A percentile compares a stretch with the other conserved stretches of the same genome.
Conservation (phyloP, 2,113 vertebrate species). For the Cyanoderma ruficeps region DNA sequence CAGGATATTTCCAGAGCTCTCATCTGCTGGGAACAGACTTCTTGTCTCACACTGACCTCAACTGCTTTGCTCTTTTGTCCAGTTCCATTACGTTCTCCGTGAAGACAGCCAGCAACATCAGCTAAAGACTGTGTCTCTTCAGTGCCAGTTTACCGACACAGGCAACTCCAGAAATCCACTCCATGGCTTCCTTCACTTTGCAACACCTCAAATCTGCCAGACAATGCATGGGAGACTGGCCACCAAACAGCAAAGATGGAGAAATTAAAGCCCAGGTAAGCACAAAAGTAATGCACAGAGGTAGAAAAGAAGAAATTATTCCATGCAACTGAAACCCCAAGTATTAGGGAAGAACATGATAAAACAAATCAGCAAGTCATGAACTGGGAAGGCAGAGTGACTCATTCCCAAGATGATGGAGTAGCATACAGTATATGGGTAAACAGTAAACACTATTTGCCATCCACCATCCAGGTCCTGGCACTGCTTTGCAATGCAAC, state of each 20-base stretch:
- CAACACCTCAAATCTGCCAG: not conserved
- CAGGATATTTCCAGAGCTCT: not conserved
- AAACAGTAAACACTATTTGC: not conserved
- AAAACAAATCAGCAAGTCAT: not conserved
- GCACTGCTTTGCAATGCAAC: not conserved
- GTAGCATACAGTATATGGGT: not conserved
- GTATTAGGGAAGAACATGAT: not conserved
- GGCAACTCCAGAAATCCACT: not conserved
- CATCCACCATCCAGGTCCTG: not conserved
- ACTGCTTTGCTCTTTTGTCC: not conserved
- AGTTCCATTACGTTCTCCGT: not conserved
- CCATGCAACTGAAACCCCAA: not conserved
- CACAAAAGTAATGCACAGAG: not conserved
- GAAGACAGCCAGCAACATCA: not conserved
- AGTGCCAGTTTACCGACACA: rapidly evolving
- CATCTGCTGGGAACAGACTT: not conserved
- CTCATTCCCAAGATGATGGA: not conserved
- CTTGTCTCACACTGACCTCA: not conserved
- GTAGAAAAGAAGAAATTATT: not conserved
- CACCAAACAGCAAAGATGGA: not conserved
- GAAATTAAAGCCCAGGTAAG: not conserved
- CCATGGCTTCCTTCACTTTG: not conserved
- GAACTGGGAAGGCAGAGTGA: not conserved
- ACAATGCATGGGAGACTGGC: not conserved
- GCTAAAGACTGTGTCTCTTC: not conserved